Percentiles rank a stretch among this genome's conserved stretches.
phyloP scores from a whole-genome alignment of 1,140 invertebrate species.

The Papilio machaon region DNA sequence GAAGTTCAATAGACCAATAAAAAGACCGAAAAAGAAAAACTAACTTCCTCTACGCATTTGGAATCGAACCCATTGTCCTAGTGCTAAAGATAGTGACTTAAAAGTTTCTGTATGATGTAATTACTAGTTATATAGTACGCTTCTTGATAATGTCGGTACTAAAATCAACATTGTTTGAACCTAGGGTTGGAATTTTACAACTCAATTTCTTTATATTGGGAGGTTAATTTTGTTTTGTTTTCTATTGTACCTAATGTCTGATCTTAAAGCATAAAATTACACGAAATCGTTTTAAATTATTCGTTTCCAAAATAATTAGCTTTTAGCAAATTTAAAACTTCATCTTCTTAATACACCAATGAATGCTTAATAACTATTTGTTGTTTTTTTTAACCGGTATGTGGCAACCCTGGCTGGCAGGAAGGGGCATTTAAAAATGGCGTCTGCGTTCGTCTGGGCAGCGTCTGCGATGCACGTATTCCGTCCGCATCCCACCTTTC shows the following conservation, averaged over 20 bases:
- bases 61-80: conserved; percentile 54
- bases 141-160: conserved; percentile 28
- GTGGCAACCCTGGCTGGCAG: conserved; percentile 53
- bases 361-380: neutral
- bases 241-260: too few species aligned
- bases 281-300: neutral
- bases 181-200: conserved; percentile 16
- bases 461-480: conserved; percentile 63
- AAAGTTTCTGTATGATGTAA: conserved; percentile 17
- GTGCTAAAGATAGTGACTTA: conserved; percentile 29
- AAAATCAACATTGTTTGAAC: neutral
- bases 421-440: conserved; percentile 61
- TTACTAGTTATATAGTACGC: neutral
- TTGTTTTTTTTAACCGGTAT: neutral
- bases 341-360: too few species aligned
- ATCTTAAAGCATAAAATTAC: neutral
- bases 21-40: conserved; percentile 40
- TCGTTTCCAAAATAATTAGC: neutral
- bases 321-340: too few species aligned
- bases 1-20: conserved; percentile 21
- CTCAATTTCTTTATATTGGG: neutral
- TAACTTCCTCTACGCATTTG: conserved; percentile 52
- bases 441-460: conserved; percentile 54
- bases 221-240: neutral
- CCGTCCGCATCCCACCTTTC: conserved; percentile 60